Base-by-base conservation (phyloP, 30 jellyfish, hydroid and myxozoan genomes). In the Morbakka virulenta region DNA sequence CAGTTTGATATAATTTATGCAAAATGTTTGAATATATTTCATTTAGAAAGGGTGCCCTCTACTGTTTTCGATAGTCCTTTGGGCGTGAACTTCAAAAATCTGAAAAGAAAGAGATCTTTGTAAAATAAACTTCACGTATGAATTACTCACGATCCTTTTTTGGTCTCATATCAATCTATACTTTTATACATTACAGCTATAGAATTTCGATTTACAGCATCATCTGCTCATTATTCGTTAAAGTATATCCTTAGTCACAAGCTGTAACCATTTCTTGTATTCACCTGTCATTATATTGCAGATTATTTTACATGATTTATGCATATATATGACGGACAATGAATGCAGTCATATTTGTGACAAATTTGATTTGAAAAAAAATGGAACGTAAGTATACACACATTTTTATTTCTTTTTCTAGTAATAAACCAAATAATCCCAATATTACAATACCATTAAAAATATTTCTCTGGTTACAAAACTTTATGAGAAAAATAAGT, bases 261-360 rank as follows among this genome's bases (percentile, higher is more conserved):
- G n/a, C n/a, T n/a, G n/a, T n/a, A n/a, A n/a, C n/a, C 57, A 41
- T 41, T 41, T 41, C 13, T 41, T 17, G 9, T 41, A 6, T 41
- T 41, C 57, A 9, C 17, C 17, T 41, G 57, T 17, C 17, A 6
- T 41, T 41, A 17, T 41, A 41, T 41, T 17, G 9, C 57, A 41
- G 57, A 17, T 6, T 41, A 41, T 41, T 17, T 17, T 87, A 47
- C 86, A 80, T 32, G 80, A 80, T n/a, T 69, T 87, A 30, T 79
- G 96, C 35, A 66, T 64, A 50, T 85, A 80, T 24, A 52, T 87
- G 83, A 76, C 94, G 2, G 89, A 74, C 63, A 51, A 68, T 52
- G 96, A 87, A 47, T 76, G 87, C 31, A 94, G 80, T 28, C 35
- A 69, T 2, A 66, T 87, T 32, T 3, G 81, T 4, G 74, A 80